Base-by-base conservation (phyloP, 2,797 vertebrate genomes). In the Xiphorhynchus erythropygius region DNA sequence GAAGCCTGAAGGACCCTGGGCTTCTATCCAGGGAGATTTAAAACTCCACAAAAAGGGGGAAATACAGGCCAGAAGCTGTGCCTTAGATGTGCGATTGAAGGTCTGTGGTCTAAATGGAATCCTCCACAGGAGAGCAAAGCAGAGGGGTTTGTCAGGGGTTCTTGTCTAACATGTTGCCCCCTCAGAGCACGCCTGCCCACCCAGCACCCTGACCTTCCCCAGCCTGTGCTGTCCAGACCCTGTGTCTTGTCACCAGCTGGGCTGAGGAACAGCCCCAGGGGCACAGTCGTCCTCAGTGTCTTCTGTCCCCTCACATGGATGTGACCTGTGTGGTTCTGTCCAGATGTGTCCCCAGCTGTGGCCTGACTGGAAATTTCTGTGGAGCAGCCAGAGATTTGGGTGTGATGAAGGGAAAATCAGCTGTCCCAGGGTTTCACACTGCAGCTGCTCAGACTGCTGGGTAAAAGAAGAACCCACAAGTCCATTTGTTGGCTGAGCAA, bases 251-350 rank as follows among this genome's bases (percentile, higher is more conserved):
- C 18, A 28, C 49, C n/a, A 59, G 11, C 41, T 55, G 70, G 56
- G 74, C 44, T 65, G 24, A 27, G 56, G 56, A 24, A 47, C 41
- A 69, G 33, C 30, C 18, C 55, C 41, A n/a, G 68, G 27, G 18
- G 7, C 68, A 73, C 73, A 64, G 35, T 1, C 1, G 23, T 32
- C 33, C 65, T 65, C 1, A 0, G 4, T 1, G 0, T 11, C 30
- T 71, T 30, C 83, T 59, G 44, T 67, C 8, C 16, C 18, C 42
- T 86, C 8, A 3, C 0, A 0, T 56, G 55, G 37, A 57, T 73
- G 33, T 4, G 5, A 60, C 10, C 53, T 35, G 27, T 3, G 9
- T 71, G 17, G 32, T 17, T 68, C 55, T 76, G 37, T 46, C 68
- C 52, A 69, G 28, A 73, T 69, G 46, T 60, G 71, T 60, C 32